Base-by-base conservation (phyloP, 2,888 invertebrate genomes). In the Meloe dianella region DNA sequence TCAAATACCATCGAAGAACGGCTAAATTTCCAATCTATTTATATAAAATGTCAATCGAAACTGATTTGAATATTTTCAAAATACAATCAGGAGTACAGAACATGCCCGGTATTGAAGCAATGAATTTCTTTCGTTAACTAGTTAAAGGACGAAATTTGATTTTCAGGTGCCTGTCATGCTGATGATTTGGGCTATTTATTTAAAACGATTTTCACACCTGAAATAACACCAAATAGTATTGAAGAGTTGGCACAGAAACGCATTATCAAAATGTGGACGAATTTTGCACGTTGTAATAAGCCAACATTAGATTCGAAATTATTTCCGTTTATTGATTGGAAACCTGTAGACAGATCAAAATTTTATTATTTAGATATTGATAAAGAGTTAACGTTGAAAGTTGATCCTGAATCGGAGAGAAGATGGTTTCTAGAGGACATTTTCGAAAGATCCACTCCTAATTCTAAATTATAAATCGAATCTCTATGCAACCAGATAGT, bases 1-100 rank as follows among this genome's bases (percentile, higher is more conserved):
- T 78, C 1, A 73, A 69, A 64, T 63, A 73, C 12, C 80, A 80
- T 57, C 32, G 74, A 8, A 71, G 72, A 63, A 77, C 75, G 0
- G 74, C 77, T 17, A 70, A 64, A n/a, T 54, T 66, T 38, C 82
- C 81, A 2, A 74, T 82, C 27, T 82, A 77, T 63, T 75, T 80
- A 24, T 82, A 81, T 64, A 74, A 74, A 66, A 72, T 80, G 51
- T 74, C 79, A 2, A 69, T 79, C 29, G 77, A 79, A n/a, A 75
- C 73, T 0, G 47, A 70, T 14, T 61, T 77, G n/a, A 78, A 78
- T 63, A 32, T 69, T 20, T 58, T 73, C 60, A 77, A 65, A 60
- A 62, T 57, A 32, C 41, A 62, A 29, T 20, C 58, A n/a, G 47
- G 60, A n/a, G 51, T 29, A n/a, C n/a, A n/a, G 0, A 56, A 35